phyloP scores from a whole-genome alignment of 2,113 vertebrate species.

The Melanocharis versteri region DNA sequence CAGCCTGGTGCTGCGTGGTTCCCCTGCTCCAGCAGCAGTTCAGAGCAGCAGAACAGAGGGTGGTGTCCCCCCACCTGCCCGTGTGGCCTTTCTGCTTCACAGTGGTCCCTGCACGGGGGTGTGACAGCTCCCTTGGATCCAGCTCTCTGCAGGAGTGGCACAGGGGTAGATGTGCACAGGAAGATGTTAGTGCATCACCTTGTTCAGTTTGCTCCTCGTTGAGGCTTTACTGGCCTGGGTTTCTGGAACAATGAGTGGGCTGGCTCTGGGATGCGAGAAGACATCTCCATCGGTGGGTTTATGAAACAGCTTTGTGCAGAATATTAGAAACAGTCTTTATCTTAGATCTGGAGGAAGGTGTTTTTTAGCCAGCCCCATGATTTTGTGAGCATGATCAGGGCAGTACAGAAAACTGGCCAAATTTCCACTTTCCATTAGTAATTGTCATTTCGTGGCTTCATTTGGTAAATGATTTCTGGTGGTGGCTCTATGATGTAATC shows the following conservation, averaged over 20 bases:
- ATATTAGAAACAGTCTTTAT: not conserved
- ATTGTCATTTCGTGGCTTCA: not conserved
- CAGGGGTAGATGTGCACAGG: not conserved
- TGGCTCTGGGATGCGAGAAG: not conserved
- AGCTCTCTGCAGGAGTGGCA: not conserved
- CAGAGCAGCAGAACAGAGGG: not conserved
- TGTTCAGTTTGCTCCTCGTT: rapidly evolving
- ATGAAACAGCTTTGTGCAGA: not conserved
- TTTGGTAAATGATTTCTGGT: not conserved
- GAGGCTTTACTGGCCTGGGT: not conserved
- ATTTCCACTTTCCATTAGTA: not conserved
- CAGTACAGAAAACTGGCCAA: not conserved
- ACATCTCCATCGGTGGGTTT: not conserved
- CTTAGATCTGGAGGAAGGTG: not conserved
- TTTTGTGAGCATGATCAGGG: not conserved
- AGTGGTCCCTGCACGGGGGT: not conserved
- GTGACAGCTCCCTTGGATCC: not conserved
- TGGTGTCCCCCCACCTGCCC: not conserved
- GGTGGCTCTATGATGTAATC: not conserved
- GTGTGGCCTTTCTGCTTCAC: not conserved
- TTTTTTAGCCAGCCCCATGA: not conserved
- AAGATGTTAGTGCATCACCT: not conserved
- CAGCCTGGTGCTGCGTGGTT: not conserved
- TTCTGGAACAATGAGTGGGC: not conserved
- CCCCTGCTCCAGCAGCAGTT: not conserved